Percentiles rank a stretch among this genome's conserved stretches.
phyloP scores from a whole-genome alignment of 2,113 vertebrate genomes.

The Ellobius talpinus region DNA sequence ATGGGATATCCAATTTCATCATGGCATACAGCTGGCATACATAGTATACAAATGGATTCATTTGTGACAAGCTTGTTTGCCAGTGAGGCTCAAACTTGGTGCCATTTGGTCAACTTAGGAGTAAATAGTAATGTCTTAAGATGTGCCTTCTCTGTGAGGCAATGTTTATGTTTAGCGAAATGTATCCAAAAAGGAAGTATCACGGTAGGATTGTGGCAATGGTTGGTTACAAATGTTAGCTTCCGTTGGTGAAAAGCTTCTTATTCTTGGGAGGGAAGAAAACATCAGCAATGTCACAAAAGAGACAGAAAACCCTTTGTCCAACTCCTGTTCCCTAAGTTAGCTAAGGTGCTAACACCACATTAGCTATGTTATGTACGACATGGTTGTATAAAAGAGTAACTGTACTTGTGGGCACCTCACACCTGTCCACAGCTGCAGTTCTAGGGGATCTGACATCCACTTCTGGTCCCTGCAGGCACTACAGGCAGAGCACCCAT shows the following conservation, averaged over 20 bases:
- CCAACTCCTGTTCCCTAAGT: neutral
- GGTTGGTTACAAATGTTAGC: neutral
- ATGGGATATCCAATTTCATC: neutral
- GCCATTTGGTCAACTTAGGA: conserved; percentile 19
- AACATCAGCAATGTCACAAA: neutral
- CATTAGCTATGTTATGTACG: neutral
- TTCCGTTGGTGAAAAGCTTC: neutral
- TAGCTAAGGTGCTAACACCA: neutral
- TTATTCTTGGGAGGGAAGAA: neutral
- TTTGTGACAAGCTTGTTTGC: neutral
- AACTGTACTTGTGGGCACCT: neutral
- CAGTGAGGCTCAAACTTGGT: neutral
- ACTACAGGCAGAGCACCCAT: neutral
- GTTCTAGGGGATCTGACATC: neutral
- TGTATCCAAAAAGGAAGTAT: conserved; percentile 2
- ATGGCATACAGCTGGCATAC: neutral
- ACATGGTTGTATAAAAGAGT: neutral
- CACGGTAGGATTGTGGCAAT: neutral
- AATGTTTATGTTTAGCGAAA: conserved; percentile 33
- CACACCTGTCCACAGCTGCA: neutral
- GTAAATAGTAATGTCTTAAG: conserved; percentile 41
- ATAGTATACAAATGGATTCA: neutral
- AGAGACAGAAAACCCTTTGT: neutral
- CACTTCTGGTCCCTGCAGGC: neutral
- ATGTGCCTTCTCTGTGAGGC: conserved; percentile 38